Percentiles rank a stretch among this genome's conserved stretches.
Evolutionary conservation across 2,797 vertebrate genomes (phyloP).

Genomic region (Micrastur ruficollis): DNA sequence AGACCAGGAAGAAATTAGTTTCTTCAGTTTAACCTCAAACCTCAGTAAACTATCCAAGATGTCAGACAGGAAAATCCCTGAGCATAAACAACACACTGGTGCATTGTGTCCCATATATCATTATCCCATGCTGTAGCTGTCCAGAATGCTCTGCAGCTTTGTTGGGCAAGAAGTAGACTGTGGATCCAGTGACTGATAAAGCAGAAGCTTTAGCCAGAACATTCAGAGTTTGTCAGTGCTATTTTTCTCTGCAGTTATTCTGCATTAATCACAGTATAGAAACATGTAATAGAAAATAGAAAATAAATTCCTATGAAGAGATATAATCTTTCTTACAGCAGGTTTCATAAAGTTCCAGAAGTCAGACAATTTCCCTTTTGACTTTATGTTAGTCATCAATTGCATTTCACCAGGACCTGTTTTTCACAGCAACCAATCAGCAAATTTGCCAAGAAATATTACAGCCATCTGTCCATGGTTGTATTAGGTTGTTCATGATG

Average conservation of each 20-base stretch:
- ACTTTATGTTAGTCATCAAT: not conserved
- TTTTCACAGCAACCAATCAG: not conserved
- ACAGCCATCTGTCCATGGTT: not conserved
- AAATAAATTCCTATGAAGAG: not conserved
- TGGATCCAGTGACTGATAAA: slow-evolving; percentile 35
- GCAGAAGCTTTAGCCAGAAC: not conserved
- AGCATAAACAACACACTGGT: not conserved
- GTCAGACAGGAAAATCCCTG: slow-evolving; percentile 7
- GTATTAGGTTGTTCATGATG: not conserved
- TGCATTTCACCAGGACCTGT: not conserved
- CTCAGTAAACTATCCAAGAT: not conserved
- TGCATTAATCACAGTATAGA: not conserved
- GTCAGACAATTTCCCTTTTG: not conserved
- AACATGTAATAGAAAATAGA: not conserved
- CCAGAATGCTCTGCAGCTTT: not conserved
- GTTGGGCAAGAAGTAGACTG: not conserved
- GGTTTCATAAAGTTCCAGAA: not conserved
- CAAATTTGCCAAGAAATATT: not conserved
- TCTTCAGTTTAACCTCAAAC: slow-evolving; percentile 44
- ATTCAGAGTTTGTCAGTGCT: not conserved
- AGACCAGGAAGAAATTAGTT: not conserved
- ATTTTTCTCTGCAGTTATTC: not conserved
- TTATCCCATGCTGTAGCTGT: slow-evolving; percentile 14
- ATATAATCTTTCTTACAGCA: not conserved
- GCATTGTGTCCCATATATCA: not conserved